Evolutionary conservation across 2,113 vertebrate genomes (phyloP), one percentile per base, ranked within the genome.

Genomic region (Ibidorhyncha struthersii): DNA sequence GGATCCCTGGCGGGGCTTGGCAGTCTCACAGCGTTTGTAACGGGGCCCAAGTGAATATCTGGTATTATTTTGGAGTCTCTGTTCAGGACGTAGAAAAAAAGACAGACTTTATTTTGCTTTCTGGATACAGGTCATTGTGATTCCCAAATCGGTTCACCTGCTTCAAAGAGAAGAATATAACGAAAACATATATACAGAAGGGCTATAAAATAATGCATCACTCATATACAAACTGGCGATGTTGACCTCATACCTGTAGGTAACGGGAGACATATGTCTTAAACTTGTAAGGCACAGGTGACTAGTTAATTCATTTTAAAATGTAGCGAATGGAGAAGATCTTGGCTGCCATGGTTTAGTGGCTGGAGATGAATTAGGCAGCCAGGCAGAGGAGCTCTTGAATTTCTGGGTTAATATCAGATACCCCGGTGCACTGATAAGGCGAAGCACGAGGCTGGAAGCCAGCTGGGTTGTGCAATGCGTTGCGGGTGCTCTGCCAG

Each of bases 1-100:
- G 89, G 69, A 92, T 72, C 52, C 36, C 53, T 52, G 77, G 61
- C 83, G 74, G 83, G 81, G 12, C 58, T 86, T 95, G 95, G 90
- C 95, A 88, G 49, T 74, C 76, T 50, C 32, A 16, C 36, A 29
- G 67, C 5, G 1, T 62, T 62, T 83, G 55, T 74, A 55, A 34
- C 63, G 25, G 66, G 81, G 74, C 59, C 93, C 76, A 34, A 47
- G 62, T 76, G 81, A 69, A 20, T 80, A 65, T 40, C 47, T 72
- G 41, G 58, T 56, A 29, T 40, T 89, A 53, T 69, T 91, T 49
- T 79, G 43, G 52, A 86, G 81, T 5, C 53, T 85, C 40, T 22
- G 55, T n/a, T 87, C 49, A 55, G 70, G 70, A 50, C 32, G 15
- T 30, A 77, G 53, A 73, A 67, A 49, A n/a, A 80, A 18, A 79